A percentile compares a stretch with the other conserved stretches of the same genome.
Conservation (phyloP, 2,113 vertebrate genomes). For the Dunckerocampus dactyliophorus region DNA sequence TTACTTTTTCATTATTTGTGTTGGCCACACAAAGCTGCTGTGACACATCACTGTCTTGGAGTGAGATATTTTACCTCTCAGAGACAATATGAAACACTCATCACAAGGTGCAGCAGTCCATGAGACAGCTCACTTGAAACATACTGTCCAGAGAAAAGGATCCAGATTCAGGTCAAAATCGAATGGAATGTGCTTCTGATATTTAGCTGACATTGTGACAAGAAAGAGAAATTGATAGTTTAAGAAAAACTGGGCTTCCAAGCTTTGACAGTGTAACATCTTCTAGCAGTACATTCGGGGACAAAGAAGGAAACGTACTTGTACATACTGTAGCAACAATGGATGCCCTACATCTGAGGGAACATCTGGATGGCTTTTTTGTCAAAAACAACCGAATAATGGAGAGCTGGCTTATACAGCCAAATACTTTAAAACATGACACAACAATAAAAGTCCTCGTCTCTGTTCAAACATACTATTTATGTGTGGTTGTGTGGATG, state of each 20-base stretch:
- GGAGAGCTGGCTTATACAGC: not conserved
- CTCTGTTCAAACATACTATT: slow-evolving; percentile 10
- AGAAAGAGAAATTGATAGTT: slow-evolving; percentile 24
- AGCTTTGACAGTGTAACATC: slow-evolving; percentile 23
- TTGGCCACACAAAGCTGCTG: slow-evolving; percentile 42
- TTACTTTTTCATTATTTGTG: slow-evolving; percentile 31
- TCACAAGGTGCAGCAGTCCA: slow-evolving; percentile 44
- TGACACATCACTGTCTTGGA: slow-evolving; percentile 53
- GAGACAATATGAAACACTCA: slow-evolving; percentile 68
- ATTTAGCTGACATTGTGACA: slow-evolving; percentile 33
- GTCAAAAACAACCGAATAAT: not conserved
- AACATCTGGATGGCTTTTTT: not conserved
- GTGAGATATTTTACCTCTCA: slow-evolving; percentile 34
- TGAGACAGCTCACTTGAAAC: slow-evolving; percentile 56
- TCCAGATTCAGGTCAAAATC: slow-evolving; percentile 22
- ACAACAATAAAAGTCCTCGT: not conserved
- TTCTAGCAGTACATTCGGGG: slow-evolving; percentile 3
- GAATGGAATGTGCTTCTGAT: slow-evolving; percentile 42
- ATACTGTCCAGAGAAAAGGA: slow-evolving; percentile 35
- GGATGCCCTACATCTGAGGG: too few relatives aligned
- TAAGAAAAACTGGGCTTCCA: slow-evolving; percentile 23
- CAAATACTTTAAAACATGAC: not conserved
- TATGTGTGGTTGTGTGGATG: slow-evolving; percentile 22
- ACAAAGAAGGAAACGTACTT: not conserved
- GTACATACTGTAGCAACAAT: too few relatives aligned